Evolutionary conservation across 2,888 invertebrate genomes (phyloP).

Genomic region (Isotomurus palustris): DNA sequence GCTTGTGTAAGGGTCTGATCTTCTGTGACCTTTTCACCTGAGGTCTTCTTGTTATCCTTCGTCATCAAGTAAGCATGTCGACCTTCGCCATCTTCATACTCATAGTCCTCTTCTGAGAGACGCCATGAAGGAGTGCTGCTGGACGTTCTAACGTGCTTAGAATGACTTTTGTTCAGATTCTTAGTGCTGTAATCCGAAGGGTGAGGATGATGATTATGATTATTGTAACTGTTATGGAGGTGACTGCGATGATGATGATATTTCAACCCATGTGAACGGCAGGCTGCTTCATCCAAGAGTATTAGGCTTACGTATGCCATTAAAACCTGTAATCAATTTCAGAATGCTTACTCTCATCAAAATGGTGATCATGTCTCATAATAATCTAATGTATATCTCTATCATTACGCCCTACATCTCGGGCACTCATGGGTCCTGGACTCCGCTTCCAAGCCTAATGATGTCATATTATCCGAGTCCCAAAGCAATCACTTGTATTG

Average conservation of each 20-base stretch:
- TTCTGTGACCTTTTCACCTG: constrained; percentile 33
- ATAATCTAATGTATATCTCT: too few relatives aligned
- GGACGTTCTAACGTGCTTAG: constrained; percentile 13
- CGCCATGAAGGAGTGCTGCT: constrained; percentile 10
- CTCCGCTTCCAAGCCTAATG: too few relatives aligned
- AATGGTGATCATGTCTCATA: too few relatives aligned
- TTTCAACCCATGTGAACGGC: constrained; percentile 23
- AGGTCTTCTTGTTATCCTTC: constrained; percentile 27
- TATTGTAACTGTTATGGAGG: constrained; percentile 26
- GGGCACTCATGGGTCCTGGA: too few relatives aligned
- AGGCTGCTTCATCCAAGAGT: constrained; percentile 5
- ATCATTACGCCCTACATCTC: too few relatives aligned
- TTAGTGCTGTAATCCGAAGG: constrained; percentile 13
- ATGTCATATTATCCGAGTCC: too few relatives aligned
- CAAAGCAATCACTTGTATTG: too few relatives aligned
- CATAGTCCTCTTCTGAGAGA: constrained; percentile 13
- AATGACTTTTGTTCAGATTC: constrained; percentile 21
- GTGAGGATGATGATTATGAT: constrained; percentile 25
- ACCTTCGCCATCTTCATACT: constrained; percentile 36
- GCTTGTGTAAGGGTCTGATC: constrained; percentile 42
- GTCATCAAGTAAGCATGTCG: constrained; percentile 46
- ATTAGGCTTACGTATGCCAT: constrained; percentile 13
- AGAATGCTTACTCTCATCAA: not conserved
- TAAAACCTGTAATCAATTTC: constrained; percentile 17
- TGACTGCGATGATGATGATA: constrained; percentile 20